Evolutionary conservation across 2,797 vertebrate genomes (phyloP).

Genomic region (Phoxinus dragarum): DNA sequence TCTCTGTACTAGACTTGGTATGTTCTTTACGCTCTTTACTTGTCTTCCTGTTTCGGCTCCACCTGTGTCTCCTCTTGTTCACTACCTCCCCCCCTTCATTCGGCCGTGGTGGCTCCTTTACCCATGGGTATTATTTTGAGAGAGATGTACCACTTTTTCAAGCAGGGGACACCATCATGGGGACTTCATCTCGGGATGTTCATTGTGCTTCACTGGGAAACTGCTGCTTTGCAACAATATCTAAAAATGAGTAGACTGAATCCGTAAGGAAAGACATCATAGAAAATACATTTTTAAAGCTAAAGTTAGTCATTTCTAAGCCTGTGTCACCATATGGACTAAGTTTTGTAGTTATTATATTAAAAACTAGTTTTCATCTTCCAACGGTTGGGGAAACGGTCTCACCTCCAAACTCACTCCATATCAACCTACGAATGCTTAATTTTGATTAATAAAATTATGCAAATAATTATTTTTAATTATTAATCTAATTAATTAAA

Average conservation of each 20-base stretch:
- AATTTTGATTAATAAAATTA: neutral
- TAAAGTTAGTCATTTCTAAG: neutral
- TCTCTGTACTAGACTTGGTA: slow-evolving; percentile 99
- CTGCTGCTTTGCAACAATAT: slow-evolving; percentile 52
- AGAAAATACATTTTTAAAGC: neutral
- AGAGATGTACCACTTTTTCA: slow-evolving; percentile 37
- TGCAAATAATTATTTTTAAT: neutral
- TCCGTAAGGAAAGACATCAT: neutral
- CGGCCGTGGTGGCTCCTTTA: slow-evolving; percentile 42
- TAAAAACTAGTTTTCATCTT: neutral
- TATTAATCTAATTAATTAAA: neutral
- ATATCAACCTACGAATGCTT: neutral
- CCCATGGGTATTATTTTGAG: slow-evolving; percentile 23
- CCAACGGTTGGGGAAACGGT: neutral
- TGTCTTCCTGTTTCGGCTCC: slow-evolving; percentile 73
- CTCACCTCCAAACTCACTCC: neutral
- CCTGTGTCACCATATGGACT: neutral
- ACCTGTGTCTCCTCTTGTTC: slow-evolving; percentile 71
- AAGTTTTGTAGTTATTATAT: neutral
- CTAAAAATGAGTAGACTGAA: slow-evolving; percentile 13
- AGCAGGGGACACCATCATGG: slow-evolving; percentile 56
- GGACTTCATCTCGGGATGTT: slow-evolving; percentile 63
- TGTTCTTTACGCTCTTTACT: slow-evolving; percentile 86
- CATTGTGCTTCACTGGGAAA: slow-evolving; percentile 70
- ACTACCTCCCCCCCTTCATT: slow-evolving; percentile 51